Conservation (phyloP, 2,113 vertebrate genomes). For the Microtus pennsylvanicus region DNA sequence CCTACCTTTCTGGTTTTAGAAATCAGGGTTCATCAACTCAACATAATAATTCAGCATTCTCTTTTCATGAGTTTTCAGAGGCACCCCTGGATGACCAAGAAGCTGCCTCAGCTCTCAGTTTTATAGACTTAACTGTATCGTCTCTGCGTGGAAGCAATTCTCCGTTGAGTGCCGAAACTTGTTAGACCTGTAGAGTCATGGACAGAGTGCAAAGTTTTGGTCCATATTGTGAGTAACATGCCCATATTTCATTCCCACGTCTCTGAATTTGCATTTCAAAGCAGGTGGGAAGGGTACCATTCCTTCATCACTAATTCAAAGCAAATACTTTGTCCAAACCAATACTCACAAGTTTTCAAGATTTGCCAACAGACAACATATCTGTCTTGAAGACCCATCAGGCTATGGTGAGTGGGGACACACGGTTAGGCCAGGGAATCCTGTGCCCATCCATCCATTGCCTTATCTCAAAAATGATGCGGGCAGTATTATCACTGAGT, state of each 20-base stretch:
- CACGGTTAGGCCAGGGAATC: neutral
- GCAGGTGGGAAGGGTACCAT: neutral
- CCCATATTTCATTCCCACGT: neutral
- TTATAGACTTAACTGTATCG: neutral
- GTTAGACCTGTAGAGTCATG: neutral
- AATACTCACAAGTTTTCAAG: neutral
- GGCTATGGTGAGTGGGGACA: neutral
- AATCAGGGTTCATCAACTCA: neutral
- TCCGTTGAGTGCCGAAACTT: neutral
- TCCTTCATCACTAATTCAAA: constrained; percentile 2
- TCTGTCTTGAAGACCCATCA: neutral
- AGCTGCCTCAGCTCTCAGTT: neutral
- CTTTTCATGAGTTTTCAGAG: neutral
- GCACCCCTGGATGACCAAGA: neutral
- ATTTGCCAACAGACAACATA: neutral
- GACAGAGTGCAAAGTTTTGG: neutral
- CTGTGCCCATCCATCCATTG: neutral
- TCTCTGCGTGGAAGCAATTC: neutral
- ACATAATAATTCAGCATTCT: neutral
- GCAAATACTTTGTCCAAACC: neutral
- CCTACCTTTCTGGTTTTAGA: neutral
- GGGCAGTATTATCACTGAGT: neutral
- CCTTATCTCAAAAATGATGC: neutral
- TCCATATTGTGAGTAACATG: neutral
- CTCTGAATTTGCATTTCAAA: neutral